Evolutionary conservation across 2,888 invertebrate species (phyloP), one percentile per base, ranked within the genome.

Genomic region (Mimachlamys varia): DNA sequence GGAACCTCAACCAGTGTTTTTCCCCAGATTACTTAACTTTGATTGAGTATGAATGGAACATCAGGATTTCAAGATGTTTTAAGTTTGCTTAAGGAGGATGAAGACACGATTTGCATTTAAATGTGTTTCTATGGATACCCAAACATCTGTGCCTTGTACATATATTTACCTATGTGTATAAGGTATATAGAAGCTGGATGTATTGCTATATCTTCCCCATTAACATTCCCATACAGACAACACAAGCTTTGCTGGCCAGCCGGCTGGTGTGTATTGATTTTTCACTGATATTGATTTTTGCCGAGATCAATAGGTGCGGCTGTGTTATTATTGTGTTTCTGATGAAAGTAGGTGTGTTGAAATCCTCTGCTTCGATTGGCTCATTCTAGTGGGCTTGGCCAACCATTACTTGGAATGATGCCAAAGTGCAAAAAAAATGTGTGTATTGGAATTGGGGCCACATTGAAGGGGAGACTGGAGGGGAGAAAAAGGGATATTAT

Each of bases 231-330:
- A 33, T 33, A 76, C 33, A 2, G 13, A 33, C 76, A 15, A 0
- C 22, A 53, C 53, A 58, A 10, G 76, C 76, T 33, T 12, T 76
- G 33, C 13, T 12, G 22, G 27, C 27, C n/a, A n/a, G n/a, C n/a
- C n/a, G n/a, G n/a, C n/a, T n/a, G n/a, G n/a, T n/a, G 33, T 76
- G 76, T 76, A 76, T 76, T 33, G 76, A 76, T 76, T 76, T 76
- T 76, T 58, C 55, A 33, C 33, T 0, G 15, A 10, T 76, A 76
- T 76, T 33, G 76, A 76, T 76, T 76, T 76, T 76, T 76, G 27
- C 10, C 2, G 58, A 12, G 76, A 76, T 76, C 76, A 76, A 76
- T 76, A 33, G 76, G 33, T 76, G 76, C 33, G 33, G 27, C 76
- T 58, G 19, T 58, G 58, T 58, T 58, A 58, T 33, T 33, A 76